A percentile compares a stretch with the other conserved stretches of the same genome.
These are phyloP conservation scores for Sarcoramphus papa DNA, from an alignment of 2,797 vertebrate species.

Conservation along the genomic window DNA sequence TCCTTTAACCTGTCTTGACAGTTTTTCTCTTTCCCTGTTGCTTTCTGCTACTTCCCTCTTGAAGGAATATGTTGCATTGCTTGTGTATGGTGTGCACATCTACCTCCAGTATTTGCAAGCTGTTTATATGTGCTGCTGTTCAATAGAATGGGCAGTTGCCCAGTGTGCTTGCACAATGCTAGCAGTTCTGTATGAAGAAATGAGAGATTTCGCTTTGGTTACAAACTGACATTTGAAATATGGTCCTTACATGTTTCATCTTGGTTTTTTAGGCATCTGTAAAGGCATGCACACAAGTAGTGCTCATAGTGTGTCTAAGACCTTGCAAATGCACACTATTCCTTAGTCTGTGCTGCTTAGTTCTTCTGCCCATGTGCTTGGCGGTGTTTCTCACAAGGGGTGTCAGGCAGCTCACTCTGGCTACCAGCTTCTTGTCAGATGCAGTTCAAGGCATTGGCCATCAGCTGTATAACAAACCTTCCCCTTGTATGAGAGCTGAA, in stretches of 20 bases:
- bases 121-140: neutral
- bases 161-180: neutral
- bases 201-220: neutral
- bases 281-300: neutral
- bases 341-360: neutral
- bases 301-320: neutral
- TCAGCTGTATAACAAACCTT: neutral
- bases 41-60: neutral
- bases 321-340: neutral
- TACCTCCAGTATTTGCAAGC: neutral
- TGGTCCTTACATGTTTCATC: neutral
- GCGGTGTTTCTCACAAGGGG: neutral
- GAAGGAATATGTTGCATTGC: neutral
- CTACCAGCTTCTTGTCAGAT: neutral
- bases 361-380: neutral
- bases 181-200: neutral
- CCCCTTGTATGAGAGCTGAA: neutral
- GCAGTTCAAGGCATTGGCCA: neutral
- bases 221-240: neutral
- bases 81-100: neutral
- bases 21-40: neutral
- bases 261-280: neutral
- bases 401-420: neutral
- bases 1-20: neutral
- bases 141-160: neutral